These are phyloP conservation scores for Austrolebias charrua DNA, from an alignment of 2,797 vertebrate genomes.

Conservation along the genomic window DNA sequence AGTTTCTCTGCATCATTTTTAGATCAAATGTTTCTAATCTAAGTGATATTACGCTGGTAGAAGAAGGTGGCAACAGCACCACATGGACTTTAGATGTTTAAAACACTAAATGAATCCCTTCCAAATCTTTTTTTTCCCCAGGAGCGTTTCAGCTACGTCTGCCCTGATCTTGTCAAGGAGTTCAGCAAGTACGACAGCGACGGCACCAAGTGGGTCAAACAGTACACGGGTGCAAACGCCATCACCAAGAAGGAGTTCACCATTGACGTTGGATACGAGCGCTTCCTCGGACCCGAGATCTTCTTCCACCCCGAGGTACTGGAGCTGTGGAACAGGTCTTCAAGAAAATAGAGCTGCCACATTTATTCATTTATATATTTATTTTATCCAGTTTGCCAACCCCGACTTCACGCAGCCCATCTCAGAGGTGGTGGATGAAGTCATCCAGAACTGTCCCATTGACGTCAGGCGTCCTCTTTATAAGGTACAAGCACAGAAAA, in stretches of 20 bases:
- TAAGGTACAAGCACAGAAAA: constrained; percentile 81
- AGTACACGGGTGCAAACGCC: constrained; percentile 94
- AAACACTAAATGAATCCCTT: too few species aligned
- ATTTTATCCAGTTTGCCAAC: constrained; percentile 88
- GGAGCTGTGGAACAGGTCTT: too few species aligned
- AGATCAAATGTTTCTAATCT: too few species aligned
- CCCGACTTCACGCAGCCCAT: constrained; percentile 98
- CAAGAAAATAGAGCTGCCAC: neutral
- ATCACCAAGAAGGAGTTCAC: constrained; percentile 98
- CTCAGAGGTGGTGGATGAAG: constrained; percentile 98
- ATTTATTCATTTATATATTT: too few species aligned
- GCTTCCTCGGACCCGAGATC: constrained; percentile 97
- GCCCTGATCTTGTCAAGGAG: constrained; percentile 97
- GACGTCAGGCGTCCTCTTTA: constrained; percentile 96
- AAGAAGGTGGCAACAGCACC: constrained; percentile 9
- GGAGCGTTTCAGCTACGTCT: constrained; percentile 98
- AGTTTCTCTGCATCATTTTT: too few species aligned
- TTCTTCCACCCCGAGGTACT: constrained; percentile 94
- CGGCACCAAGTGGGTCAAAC: constrained; percentile 97
- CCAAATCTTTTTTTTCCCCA: constrained; percentile 46
- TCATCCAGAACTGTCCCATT: constrained; percentile 99
- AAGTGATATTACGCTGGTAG: too few species aligned
- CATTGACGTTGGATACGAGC: constrained; percentile 96
- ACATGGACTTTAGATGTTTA: neutral
- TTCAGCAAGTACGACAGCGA: constrained; percentile 98